These are phyloP conservation scores for Oryzias woworae DNA, from an alignment of 2,113 vertebrate genomes.

Conservation along the genomic window DNA sequence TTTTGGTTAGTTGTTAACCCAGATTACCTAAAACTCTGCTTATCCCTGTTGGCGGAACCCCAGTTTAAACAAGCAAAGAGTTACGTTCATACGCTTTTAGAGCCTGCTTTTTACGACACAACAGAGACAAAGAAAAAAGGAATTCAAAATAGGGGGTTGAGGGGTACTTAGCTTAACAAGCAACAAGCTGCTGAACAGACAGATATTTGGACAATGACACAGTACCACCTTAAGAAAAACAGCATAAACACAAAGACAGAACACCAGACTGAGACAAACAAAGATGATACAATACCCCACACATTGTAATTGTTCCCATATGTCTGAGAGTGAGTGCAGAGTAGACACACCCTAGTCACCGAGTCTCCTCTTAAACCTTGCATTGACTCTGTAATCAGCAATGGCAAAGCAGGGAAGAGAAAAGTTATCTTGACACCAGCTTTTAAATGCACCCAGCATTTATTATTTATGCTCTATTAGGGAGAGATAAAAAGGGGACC, in stretches of 20 bases:
- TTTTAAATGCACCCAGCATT: slow-evolving; percentile 38
- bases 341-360: slow-evolving; percentile 59
- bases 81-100: too few relatives aligned
- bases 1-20: too few relatives aligned
- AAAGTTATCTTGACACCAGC: slow-evolving; percentile 26
- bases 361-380: slow-evolving; percentile 34
- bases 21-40: too few relatives aligned
- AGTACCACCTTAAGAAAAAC: slow-evolving; percentile 20
- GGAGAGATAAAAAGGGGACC: neutral
- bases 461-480: slow-evolving; percentile 43
- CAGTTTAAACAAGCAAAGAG: too few relatives aligned
- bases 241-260: slow-evolving; percentile 22
- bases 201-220: slow-evolving; percentile 18
- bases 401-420: slow-evolving; percentile 36
- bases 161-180: neutral
- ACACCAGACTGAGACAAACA: slow-evolving; percentile 28
- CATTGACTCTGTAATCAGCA: slow-evolving; percentile 69
- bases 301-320: slow-evolving; percentile 64
- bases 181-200: slow-evolving; percentile 2
- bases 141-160: neutral
- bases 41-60: too few relatives aligned
- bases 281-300: slow-evolving; percentile 46
- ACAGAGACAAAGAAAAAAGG: neutral
- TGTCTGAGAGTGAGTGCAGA: slow-evolving; percentile 40
- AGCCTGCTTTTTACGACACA: neutral